Conservation (phyloP, 2,888 invertebrate species). For the Caenorhabditis sinica region DNA sequence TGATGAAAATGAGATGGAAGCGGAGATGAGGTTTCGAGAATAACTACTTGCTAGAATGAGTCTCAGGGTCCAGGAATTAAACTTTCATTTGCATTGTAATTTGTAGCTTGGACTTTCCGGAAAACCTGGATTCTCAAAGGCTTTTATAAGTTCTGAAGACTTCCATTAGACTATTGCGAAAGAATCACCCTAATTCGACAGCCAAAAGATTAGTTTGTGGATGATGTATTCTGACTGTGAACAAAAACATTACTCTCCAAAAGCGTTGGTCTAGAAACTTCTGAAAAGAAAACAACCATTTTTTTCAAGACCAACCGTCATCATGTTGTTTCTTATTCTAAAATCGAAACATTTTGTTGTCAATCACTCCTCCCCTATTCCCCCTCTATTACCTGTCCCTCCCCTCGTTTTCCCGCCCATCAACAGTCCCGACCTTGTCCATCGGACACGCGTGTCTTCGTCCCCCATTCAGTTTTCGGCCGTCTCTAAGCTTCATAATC, state of each 20-base stretch:
- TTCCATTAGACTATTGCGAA: too few relatives aligned
- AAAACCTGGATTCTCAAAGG: too few relatives aligned
- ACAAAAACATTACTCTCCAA: neutral
- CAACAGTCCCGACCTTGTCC: constrained; percentile 56
- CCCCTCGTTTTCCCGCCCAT: constrained; percentile 29
- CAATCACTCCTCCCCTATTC: constrained; percentile 19
- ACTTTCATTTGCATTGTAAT: too few relatives aligned
- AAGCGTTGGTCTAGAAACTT: constrained; percentile 31
- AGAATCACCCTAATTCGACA: too few relatives aligned
- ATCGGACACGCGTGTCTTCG: constrained; percentile 30
- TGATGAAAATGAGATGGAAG: constrained; percentile 14
- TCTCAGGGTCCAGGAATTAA: neutral
- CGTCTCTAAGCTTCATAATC: constrained; percentile 62
- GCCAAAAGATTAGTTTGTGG: too few relatives aligned
- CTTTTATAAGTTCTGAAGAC: too few relatives aligned
- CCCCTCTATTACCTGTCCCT: neutral
- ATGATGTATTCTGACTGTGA: too few relatives aligned
- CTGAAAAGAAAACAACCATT: constrained; percentile 20
- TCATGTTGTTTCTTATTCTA: constrained; percentile 6
- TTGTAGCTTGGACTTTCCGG: too few relatives aligned
- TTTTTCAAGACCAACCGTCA: constrained; percentile 20
- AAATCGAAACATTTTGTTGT: constrained; percentile 49
- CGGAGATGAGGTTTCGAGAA: neutral
- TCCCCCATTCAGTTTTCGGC: constrained; percentile 20
- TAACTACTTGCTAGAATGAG: neutral